phyloP scores from a whole-genome alignment of 2,797 vertebrate species.

The Poeciliopsis infans region DNA sequence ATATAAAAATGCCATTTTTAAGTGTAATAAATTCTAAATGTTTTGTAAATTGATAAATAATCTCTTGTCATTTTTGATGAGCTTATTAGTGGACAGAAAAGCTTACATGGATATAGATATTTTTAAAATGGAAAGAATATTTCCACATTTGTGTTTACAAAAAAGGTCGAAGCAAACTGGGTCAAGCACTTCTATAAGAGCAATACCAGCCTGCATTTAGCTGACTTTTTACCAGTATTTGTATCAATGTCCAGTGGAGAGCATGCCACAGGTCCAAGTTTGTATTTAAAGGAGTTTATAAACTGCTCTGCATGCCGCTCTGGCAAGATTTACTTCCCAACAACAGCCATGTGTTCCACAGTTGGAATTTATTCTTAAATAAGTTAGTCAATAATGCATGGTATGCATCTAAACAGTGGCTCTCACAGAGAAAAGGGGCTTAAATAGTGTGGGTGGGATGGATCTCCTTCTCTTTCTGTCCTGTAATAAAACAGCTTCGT shows the following conservation, averaged over 20 bases:
- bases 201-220: background rate
- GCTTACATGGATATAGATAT: background rate
- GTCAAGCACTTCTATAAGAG: background rate
- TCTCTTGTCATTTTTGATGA: background rate
- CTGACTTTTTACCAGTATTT: background rate
- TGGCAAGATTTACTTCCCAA: conserved; percentile 37
- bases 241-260: background rate
- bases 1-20: background rate
- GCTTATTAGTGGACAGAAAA: background rate
- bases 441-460: conserved; percentile 12
- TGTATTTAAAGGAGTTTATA: conserved; percentile 18
- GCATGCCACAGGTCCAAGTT: conserved; percentile 5
- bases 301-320: conserved; percentile 13
- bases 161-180: background rate
- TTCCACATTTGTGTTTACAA: background rate
- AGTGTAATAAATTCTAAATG: background rate
- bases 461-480: background rate
- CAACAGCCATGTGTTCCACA: conserved; percentile 52
- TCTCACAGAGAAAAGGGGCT: conserved; percentile 5
- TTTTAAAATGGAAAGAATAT: background rate
- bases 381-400: conserved; percentile 55
- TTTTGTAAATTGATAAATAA: background rate
- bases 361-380: conserved; percentile 50
- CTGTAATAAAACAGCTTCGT: conserved; percentile 18
- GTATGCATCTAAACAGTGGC: conserved; percentile 42